phyloP scores from a whole-genome alignment of 2,113 vertebrate species.

The Ophiodon elongatus region DNA sequence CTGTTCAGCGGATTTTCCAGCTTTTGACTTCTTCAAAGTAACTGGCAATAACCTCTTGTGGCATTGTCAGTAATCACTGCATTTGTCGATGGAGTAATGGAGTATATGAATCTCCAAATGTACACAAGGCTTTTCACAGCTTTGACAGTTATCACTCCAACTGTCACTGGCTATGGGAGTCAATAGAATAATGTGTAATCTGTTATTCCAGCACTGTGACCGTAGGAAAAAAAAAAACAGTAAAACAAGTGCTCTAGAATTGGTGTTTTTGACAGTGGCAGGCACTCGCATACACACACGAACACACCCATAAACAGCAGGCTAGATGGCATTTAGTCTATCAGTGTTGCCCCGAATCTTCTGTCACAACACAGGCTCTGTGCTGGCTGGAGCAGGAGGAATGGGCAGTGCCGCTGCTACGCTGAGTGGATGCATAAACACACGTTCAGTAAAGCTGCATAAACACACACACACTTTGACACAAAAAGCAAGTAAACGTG shows the following conservation, averaged over 20 bases:
- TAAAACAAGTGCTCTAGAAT: conserved; percentile 15
- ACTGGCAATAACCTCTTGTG: conserved; percentile 17
- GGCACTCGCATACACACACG: neutral
- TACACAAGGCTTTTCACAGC: conserved; percentile 30
- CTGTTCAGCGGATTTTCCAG: neutral
- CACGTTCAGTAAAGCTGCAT: neutral
- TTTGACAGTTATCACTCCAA: conserved; percentile 40
- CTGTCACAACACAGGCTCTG: conserved; percentile 31
- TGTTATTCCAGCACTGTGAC: conserved; percentile 26
- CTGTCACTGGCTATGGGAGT: conserved; percentile 36
- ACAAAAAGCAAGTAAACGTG: conserved; percentile 13
- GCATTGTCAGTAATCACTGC: conserved; percentile 32
- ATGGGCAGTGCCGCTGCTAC: conserved; percentile 12
- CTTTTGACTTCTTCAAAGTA: conserved; percentile 7
- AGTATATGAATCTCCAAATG: conserved; percentile 37
- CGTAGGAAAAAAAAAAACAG: conserved; percentile 16
- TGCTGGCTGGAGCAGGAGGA: conserved; percentile 41
- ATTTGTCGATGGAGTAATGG: conserved; percentile 16
- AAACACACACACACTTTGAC: neutral
- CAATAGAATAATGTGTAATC: conserved; percentile 33
- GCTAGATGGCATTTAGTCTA: conserved; percentile 54
- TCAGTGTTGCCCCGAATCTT: conserved; percentile 33
- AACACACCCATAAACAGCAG: conserved; percentile 40
- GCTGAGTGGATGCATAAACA: conserved; percentile 8
- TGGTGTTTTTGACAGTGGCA: conserved; percentile 34